These are phyloP conservation scores for Arion vulgaris DNA, from an alignment of 1,140 invertebrate species.

Conservation along the genomic window DNA sequence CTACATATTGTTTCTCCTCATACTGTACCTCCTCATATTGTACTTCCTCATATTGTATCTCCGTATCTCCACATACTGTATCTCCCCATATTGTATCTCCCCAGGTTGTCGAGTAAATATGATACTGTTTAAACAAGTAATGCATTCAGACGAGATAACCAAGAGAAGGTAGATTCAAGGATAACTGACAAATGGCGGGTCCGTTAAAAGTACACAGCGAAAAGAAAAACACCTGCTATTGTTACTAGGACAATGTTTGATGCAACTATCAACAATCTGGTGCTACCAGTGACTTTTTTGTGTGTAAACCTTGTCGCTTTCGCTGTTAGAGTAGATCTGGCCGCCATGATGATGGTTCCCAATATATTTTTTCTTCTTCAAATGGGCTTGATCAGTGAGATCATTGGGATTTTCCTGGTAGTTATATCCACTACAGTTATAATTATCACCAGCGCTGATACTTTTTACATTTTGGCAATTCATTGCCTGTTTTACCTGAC, in stretches of 20 bases:
- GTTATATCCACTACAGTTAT: background rate
- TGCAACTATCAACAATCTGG: background rate
- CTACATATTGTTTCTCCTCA: no score
- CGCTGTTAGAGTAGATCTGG: background rate
- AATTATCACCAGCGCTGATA: background rate
- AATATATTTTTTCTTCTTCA: background rate
- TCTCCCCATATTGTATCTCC: no score
- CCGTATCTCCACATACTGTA: no score
- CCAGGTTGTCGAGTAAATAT: background rate
- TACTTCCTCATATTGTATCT: no score
- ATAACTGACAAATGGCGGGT: background rate
- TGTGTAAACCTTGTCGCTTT: constrained; percentile 1
- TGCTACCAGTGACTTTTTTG: background rate
- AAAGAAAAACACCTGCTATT: background rate
- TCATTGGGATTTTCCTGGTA: background rate
- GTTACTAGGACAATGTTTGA: background rate
- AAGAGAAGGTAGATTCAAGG: background rate
- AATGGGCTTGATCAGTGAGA: background rate
- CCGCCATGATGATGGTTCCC: constrained; percentile 6
- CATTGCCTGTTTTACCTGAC: constrained; percentile 11
- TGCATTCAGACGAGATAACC: no score
- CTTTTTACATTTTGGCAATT: constrained; percentile 2
- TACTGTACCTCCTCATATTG: no score
- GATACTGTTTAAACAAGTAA: no score
- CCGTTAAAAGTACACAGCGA: background rate